phyloP scores from a whole-genome alignment of 2,888 invertebrate genomes.

The Spialia ferax region DNA sequence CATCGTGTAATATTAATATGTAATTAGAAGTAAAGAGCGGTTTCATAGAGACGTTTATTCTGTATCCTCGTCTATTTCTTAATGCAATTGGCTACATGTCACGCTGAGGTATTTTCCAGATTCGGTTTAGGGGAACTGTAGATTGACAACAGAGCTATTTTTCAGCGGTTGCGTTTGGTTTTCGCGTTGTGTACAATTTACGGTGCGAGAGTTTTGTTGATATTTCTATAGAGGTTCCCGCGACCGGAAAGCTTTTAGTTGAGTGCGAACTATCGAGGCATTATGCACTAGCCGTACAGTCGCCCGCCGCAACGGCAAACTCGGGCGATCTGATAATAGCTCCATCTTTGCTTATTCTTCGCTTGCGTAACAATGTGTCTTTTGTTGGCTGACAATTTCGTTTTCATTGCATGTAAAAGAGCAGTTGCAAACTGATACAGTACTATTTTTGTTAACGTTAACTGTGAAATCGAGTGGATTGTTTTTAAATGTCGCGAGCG shows the following conservation, averaged over 20 bases:
- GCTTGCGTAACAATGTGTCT: slow-evolving; percentile 34
- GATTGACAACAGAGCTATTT: slow-evolving; percentile 63
- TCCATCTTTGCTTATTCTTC: slow-evolving; percentile 62
- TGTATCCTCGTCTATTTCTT: slow-evolving; percentile 83
- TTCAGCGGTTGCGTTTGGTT: slow-evolving; percentile 46
- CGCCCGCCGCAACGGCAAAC: slow-evolving; percentile 49
- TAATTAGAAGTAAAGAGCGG: slow-evolving; percentile 84
- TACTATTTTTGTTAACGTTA: slow-evolving; percentile 55
- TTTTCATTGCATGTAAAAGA: slow-evolving; percentile 20
- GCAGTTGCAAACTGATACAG: slow-evolving; percentile 23
- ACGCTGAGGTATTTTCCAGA: slow-evolving; percentile 64
- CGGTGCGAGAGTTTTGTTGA: slow-evolving; percentile 38
- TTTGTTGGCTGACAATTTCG: slow-evolving; percentile 29
- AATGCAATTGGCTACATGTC: slow-evolving; percentile 83
- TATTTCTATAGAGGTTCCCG: slow-evolving; percentile 33
- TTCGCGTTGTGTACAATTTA: slow-evolving; percentile 43
- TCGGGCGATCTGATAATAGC: slow-evolving; percentile 50
- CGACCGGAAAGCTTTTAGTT: slow-evolving; percentile 35
- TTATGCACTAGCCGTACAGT: slow-evolving; percentile 46
- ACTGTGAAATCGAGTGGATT: slow-evolving; percentile 76
- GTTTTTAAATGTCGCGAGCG: slow-evolving; percentile 59
- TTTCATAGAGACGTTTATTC: slow-evolving; percentile 87
- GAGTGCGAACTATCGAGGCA: slow-evolving; percentile 46
- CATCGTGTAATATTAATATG: slow-evolving; percentile 89
- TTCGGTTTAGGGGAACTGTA: slow-evolving; percentile 63